phyloP scores from a whole-genome alignment of 2,888 invertebrate genomes.

The Neoitamus cyanurus region DNA sequence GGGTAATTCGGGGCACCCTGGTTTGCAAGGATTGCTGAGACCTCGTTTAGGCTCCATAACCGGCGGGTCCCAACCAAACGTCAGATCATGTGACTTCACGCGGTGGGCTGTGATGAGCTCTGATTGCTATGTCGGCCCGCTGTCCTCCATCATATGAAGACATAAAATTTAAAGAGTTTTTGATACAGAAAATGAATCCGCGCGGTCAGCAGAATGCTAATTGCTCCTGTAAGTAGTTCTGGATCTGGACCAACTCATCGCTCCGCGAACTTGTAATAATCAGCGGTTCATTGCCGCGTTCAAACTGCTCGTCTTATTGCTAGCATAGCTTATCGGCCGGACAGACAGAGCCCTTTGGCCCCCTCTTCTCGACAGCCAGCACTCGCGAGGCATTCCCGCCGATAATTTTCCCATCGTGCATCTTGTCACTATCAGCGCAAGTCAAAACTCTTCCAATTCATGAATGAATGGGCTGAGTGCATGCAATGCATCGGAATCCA shows the following conservation, averaged over 20 bases:
- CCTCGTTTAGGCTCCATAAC: slow-evolving; percentile 29
- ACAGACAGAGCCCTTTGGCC: background rate
- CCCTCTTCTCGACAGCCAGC: background rate
- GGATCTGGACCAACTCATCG: background rate
- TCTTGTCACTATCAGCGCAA: slow-evolving; percentile 39
- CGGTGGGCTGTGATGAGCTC: slow-evolving; percentile 25
- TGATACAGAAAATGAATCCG: slow-evolving; percentile 15
- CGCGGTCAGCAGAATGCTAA: background rate
- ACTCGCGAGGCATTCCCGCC: background rate
- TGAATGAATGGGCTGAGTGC: slow-evolving; percentile 41
- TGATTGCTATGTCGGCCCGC: slow-evolving; percentile 27
- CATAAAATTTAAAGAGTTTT: slow-evolving; percentile 40
- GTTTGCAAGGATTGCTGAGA: slow-evolving; percentile 21
- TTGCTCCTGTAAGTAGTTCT: background rate
- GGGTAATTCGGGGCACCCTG: background rate
- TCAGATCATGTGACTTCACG: background rate
- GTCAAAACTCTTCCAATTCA: slow-evolving; percentile 39
- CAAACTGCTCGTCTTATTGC: background rate
- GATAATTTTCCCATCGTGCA: slow-evolving; percentile 38
- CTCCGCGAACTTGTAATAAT: background rate
- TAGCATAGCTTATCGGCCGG: background rate
- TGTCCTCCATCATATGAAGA: slow-evolving; percentile 42
- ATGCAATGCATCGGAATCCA: slow-evolving; percentile 37
- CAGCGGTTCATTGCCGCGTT: background rate
- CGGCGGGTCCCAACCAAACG: background rate